Evolutionary conservation across 1,140 invertebrate species (phyloP), one percentile per base, ranked within the genome.

Genomic region (Penaeus vannamei): DNA sequence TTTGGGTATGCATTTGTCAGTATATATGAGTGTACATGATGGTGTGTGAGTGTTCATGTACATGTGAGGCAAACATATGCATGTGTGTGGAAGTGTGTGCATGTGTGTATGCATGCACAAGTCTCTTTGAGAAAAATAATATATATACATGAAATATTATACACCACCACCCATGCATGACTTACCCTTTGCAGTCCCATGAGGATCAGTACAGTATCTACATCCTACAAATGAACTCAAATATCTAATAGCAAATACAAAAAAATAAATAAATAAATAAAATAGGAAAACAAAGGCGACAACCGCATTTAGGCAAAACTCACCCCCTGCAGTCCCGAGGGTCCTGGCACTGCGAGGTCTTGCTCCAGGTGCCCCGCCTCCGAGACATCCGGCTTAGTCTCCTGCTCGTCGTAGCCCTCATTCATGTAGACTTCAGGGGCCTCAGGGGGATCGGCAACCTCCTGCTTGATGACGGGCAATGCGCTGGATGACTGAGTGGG

Each of bases 361-460:
- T 81, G 86, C 8, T 87, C 80, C 42, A 82, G n/a, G 12, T 87
- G 86, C 26, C 64, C 42, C 4, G 79, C 29, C 23, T 87, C 88
- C 4, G 84, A 89, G 23, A 89, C 76, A 42, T 85, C 88, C 29
- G 88, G 88, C 69, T 89, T 89, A 29, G 88, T 85, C 23, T 89
- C 86, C 10, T 22, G 66, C 19, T 88, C 88, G 7, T 89, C 88
- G 59, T 80, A 89, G n/a, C 46, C 53, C 46, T 89, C 88, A 85
- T 86, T 86, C 76, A 86, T 60, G 62, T 79, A 85, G 26, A 62
- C 88, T 46, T 89, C 83, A 26, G 69, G 83, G 14, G 76, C 82
- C 36, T 89, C 88, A 53, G 88, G 76, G 5, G 88, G 88, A 22
- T 89, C 88, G 61, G 88, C 84, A 76, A 81, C 88, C 62, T 89